Percentiles rank a stretch among this genome's conserved stretches.
phyloP scores from a whole-genome alignment of 2,113 vertebrate species.

The Eretmochelys imbricata region DNA sequence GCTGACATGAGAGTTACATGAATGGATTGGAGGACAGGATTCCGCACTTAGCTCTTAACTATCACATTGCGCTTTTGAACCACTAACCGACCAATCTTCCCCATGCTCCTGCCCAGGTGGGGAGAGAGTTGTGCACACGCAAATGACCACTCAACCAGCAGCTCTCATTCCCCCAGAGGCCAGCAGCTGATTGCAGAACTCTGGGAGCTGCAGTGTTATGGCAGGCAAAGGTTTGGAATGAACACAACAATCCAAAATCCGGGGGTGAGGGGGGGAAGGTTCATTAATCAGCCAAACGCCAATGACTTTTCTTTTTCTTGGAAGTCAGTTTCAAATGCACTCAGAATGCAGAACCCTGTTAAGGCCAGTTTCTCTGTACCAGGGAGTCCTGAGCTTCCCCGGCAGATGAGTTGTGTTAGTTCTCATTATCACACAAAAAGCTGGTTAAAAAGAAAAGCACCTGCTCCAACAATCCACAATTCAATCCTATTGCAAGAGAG shows the following conservation, averaged over 20 bases:
- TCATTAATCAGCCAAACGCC: conserved; percentile 13
- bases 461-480: neutral
- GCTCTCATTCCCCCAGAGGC: neutral
- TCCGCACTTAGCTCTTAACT: neutral
- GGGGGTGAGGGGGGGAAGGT: neutral
- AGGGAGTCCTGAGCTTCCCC: conserved; percentile 18
- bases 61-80: neutral
- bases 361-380: neutral
- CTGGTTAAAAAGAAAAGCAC: conserved; percentile 66
- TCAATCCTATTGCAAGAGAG: neutral
- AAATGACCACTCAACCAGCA: neutral
- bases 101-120: neutral
- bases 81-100: neutral
- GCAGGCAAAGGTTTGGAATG: neutral
- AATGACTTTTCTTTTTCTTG: rapidly evolving
- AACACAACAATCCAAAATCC: neutral
- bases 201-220: neutral
- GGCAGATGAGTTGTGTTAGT: conserved; percentile 64
- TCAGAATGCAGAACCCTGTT: neutral
- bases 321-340: neutral
- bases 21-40: neutral
- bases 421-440: conserved; percentile 68
- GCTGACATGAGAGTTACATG: neutral
- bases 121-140: neutral
- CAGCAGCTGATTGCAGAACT: neutral